phyloP scores from a whole-genome alignment of 2,888 invertebrate species.

The Amphipyra tragopoginis region DNA sequence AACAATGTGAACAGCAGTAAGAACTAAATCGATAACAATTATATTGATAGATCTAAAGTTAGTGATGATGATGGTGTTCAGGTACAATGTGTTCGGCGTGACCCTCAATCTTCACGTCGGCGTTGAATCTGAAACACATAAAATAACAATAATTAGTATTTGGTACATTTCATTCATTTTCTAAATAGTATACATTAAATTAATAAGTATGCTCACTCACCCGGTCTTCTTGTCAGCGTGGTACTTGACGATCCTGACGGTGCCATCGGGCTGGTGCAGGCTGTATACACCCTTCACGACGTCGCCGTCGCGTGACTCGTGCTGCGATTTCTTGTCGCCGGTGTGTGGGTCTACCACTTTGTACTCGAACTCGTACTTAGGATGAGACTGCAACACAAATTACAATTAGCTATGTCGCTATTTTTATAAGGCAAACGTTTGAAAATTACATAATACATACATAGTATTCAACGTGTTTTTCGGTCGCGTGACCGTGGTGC shows the following conservation, averaged over 20 bases:
- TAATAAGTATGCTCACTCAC: slow-evolving; percentile 29
- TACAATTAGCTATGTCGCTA: neutral
- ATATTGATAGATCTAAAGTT: slow-evolving; percentile 3
- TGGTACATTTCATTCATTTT: no score
- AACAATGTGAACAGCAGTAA: slow-evolving; percentile 8
- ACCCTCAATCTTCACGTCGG: no score
- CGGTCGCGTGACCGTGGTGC: slow-evolving; percentile 56
- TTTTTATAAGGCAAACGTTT: no score
- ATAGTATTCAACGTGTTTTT: slow-evolving; percentile 62
- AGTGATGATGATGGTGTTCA: slow-evolving; percentile 40
- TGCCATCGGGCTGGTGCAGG: slow-evolving; percentile 80
- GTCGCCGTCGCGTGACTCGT: slow-evolving; percentile 87
- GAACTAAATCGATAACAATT: slow-evolving; percentile 12
- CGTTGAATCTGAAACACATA: no score
- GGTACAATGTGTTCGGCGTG: no score
- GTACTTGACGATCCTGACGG: slow-evolving; percentile 84
- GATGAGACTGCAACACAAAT: slow-evolving; percentile 66
- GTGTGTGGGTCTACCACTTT: slow-evolving; percentile 85
- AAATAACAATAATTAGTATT: no score
- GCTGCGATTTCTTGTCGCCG: slow-evolving; percentile 86
- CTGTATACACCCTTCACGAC: slow-evolving; percentile 89
- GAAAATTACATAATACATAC: slow-evolving; percentile 38
- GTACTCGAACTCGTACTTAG: slow-evolving; percentile 85
- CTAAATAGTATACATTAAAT: no score
- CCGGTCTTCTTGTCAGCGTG: slow-evolving; percentile 77